Evolutionary conservation across 2,888 invertebrate species (phyloP), one percentile per base, ranked within the genome.

Genomic region (Biston betularia): DNA sequence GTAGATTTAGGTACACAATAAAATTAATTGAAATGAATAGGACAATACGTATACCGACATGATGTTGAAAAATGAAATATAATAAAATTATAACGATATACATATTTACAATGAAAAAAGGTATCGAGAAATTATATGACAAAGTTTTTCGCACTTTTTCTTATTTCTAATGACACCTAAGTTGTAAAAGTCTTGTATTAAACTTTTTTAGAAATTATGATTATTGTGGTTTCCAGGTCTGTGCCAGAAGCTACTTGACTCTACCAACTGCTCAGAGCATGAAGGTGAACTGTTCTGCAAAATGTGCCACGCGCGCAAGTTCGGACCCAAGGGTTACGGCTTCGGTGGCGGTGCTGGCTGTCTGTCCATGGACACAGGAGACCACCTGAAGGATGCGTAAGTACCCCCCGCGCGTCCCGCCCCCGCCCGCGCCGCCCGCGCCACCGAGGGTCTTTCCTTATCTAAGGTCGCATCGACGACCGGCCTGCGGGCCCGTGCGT

Each of bases 321-420:
- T 97, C 94, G 99, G 99, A 88, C 99, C 99, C 81, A 99, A 98
- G 94, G 98, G 98, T 81, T 98, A 99, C 94, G 99, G 99, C 83
- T 99, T 99, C 93, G 99, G 99, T 80, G 98, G 98, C 87, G 99
- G 99, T 83, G 99, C 99, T 86, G 99, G 99, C 78, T 97, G 98
- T 92, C 95, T 99, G 85, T 98, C 98, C 93, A 99, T 98, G 98
- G 99, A 99, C 95, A 94, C 96, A 89, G 99, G 98, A 79, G 96
- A 97, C 75, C 98, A 98, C 89, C 96, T 99, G 85, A 96, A 97
- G 92, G 94, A 89, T 74, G 95, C 96, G 97, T 97, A 95, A 97
- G 97, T 96, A 92, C 74, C 69, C 84, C 82, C 83, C 79, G 79
- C 76, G 53, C 53, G 40, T 54, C 75, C 77, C 81, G 85, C 89